Base-by-base conservation (phyloP, 2,888 invertebrate genomes). In the Agrochola lota region DNA sequence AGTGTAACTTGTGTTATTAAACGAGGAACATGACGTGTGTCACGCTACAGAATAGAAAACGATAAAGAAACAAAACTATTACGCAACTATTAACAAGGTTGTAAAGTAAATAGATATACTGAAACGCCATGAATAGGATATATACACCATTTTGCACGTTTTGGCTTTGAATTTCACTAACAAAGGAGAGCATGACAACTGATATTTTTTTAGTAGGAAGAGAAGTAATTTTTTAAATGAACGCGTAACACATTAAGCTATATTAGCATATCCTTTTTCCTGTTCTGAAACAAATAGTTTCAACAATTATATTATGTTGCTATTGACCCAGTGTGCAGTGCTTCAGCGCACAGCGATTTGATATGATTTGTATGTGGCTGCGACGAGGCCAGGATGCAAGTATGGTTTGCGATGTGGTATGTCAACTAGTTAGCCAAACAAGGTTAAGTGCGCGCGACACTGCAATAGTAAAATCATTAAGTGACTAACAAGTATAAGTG, bases 381-480 rank as follows among this genome's bases (percentile, higher is more conserved):
- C 83, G 85, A 85, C 90, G 90, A 93, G 92, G 93, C 80, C 90
- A 91, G 92, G 92, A 92, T 92, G 92, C 92, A 91, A 91, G 91
- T 93, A 92, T 91, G 91, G 92, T 87, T 92, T 89, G 90, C 89
- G 89, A 91, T 92, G 91, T 92, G 90, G 90, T 91, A 91, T 93
- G 92, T 92, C 93, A 91, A 91, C 91, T 90, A 89, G 89, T 89
- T 92, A 89, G 81, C 92, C 93, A 93, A 95, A 95, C 94, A 95
- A 95, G 95, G 95, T 91, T 93, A 94, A 94, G 93, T 91, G 90
- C 89, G 91, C 89, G 91, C 91, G 91, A 90, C 91, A 91, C 89
- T 87, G 91, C 92, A 91, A 92, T 92, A 92, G 93, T 90, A 91
- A 92, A 92, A 92, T 92, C 90, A 91, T 91, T 93, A 91, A 91